A percentile compares a stretch with the other conserved stretches of the same genome.
phyloP scores from a whole-genome alignment of 2,888 invertebrate genomes.

The Meiosimyza decipiens region DNA sequence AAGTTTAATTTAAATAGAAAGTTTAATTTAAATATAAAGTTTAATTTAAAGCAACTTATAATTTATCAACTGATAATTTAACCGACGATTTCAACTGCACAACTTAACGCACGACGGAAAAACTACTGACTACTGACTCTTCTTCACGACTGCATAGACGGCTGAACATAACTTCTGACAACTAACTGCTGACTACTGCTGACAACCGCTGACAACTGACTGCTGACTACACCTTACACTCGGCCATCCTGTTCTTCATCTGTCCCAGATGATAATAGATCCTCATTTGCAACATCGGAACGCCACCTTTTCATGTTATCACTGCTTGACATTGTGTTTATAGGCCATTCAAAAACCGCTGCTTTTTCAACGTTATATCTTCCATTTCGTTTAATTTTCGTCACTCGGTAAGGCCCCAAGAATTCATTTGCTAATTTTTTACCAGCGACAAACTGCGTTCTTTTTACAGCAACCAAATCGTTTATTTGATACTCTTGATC shows the following conservation, averaged over 20 bases:
- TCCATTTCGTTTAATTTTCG: conserved; percentile 39
- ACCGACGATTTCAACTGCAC: too few relatives aligned
- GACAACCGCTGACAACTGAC: too few relatives aligned
- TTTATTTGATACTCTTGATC: conserved; percentile 32
- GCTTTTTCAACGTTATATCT: conserved; percentile 39
- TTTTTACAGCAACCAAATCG: conserved; percentile 43
- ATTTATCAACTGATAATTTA: too few relatives aligned
- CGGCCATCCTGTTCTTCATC: conserved; percentile 41
- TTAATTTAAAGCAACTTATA: too few relatives aligned
- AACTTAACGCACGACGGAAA: too few relatives aligned
- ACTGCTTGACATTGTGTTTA: conserved; percentile 34
- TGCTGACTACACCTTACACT: conserved; percentile 25
- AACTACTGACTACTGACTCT: too few relatives aligned
- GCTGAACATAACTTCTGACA: too few relatives aligned
- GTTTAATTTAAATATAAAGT: too few relatives aligned
- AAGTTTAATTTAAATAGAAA: too few relatives aligned
- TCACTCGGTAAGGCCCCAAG: conserved; percentile 44
- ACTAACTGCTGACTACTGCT: too few relatives aligned
- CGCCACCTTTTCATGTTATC: conserved; percentile 43
- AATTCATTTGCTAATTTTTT: conserved; percentile 42
- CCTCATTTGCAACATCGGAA: conserved; percentile 32
- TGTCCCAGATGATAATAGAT: conserved; percentile 36
- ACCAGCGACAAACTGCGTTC: conserved; percentile 43
- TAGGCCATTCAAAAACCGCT: conserved; percentile 38
- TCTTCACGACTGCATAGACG: too few relatives aligned